phyloP scores from a whole-genome alignment of 2,113 vertebrate species.

The Candoia aspera region DNA sequence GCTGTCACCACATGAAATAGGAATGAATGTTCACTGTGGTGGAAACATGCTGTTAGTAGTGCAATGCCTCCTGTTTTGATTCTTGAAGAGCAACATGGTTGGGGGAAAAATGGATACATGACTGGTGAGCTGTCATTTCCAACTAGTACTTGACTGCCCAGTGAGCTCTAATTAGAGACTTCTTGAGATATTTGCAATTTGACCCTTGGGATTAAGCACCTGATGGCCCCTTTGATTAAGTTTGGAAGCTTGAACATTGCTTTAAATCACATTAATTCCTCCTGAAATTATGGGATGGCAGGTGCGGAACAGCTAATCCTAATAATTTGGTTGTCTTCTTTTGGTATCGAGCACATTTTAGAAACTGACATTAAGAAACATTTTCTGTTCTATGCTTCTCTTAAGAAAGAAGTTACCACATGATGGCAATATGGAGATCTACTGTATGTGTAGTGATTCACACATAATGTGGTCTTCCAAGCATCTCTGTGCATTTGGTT shows the following conservation, averaged over 20 bases:
- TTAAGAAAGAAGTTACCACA: rapidly evolving
- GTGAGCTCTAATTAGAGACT: slow-evolving; percentile 19
- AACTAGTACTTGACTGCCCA: slow-evolving; percentile 19
- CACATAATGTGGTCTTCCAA: no score
- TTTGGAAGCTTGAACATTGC: slow-evolving; percentile 25
- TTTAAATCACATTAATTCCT: slow-evolving; percentile 31
- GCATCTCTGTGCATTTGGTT: background rate
- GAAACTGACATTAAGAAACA: background rate
- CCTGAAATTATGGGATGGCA: slow-evolving; percentile 10
- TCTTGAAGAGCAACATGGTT: slow-evolving; percentile 6
- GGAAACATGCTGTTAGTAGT: background rate
- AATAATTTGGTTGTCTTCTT: background rate
- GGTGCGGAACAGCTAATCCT: background rate
- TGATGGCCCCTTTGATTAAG: slow-evolving; percentile 7
- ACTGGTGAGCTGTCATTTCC: slow-evolving; percentile 12
- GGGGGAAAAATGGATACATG: background rate
- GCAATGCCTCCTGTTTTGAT: slow-evolving; percentile 4
- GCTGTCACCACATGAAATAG: background rate
- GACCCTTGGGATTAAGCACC: slow-evolving; percentile 20
- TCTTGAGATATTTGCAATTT: slow-evolving; percentile 30
- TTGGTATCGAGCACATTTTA: background rate
- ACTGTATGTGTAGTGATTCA: rapidly evolving
- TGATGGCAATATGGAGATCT: background rate
- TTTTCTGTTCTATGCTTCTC: background rate
- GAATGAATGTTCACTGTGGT: background rate